A percentile compares a stretch with the other conserved stretches of the same genome.
These are phyloP conservation scores for Macaria notata DNA, from an alignment of 2,888 invertebrate genomes.

Conservation along the genomic window DNA sequence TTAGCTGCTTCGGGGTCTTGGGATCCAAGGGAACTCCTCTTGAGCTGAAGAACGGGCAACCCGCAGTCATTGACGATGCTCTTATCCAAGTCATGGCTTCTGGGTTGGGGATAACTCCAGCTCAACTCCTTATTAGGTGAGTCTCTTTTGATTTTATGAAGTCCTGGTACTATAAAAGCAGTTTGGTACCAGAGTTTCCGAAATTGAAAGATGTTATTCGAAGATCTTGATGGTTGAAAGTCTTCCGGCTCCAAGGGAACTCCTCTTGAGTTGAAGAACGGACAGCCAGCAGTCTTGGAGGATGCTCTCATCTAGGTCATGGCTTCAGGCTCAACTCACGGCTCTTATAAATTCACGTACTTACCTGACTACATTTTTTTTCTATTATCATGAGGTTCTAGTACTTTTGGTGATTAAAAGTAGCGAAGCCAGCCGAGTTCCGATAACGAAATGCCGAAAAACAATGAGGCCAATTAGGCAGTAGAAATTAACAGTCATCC, in stretches of 20 bases:
- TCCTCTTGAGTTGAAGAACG: background rate
- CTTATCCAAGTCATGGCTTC: conserved; percentile 79
- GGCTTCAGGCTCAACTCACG: background rate
- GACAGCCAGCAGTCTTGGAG: background rate
- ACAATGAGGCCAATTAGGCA: too few relatives aligned
- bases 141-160: background rate
- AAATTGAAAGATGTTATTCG: too few relatives aligned
- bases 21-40: conserved; percentile 87
- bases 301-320: background rate
- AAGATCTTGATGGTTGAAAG: too few relatives aligned
- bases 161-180: background rate
- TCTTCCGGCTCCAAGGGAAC: too few relatives aligned
- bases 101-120: conserved; percentile 53
- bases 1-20: conserved; percentile 91
- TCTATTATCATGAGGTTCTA: too few relatives aligned
- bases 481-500: too few relatives aligned
- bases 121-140: conserved; percentile 64
- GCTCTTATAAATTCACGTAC: too few relatives aligned
- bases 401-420: too few relatives aligned
- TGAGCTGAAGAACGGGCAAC: conserved; percentile 83
- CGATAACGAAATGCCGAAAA: too few relatives aligned
- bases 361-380: too few relatives aligned
- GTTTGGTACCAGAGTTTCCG: too few relatives aligned
- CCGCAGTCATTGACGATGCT: conserved; percentile 86
- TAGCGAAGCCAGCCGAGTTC: too few relatives aligned